Percentiles rank a stretch among this genome's conserved stretches.
phyloP scores from a whole-genome alignment of 1,140 invertebrate genomes.

The Nebria ingens region DNA sequence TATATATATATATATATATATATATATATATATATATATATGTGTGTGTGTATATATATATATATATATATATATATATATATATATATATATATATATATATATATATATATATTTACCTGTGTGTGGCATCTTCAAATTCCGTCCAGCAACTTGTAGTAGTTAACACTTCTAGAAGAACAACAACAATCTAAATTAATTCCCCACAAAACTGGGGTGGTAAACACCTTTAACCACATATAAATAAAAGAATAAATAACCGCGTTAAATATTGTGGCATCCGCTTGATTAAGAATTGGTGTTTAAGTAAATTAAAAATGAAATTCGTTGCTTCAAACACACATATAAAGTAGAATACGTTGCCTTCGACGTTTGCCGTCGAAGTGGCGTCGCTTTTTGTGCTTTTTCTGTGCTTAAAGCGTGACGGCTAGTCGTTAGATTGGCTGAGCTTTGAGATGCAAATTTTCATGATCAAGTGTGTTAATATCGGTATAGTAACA shows the following conservation, averaged over 20 bases:
- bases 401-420: conserved; percentile 6
- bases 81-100: not conserved
- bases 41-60: not conserved
- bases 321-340: no score
- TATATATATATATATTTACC: not conserved
- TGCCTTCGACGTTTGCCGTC: not conserved
- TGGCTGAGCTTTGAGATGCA: conserved; percentile 16
- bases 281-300: no score
- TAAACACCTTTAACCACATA: no score
- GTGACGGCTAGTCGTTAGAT: conserved; percentile 16
- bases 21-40: not conserved
- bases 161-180: no score
- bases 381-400: not conserved
- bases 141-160: not conserved
- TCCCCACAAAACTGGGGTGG: not conserved
- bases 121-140: not conserved
- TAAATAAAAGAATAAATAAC: no score
- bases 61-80: not conserved
- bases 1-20: not conserved
- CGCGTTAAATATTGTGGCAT: no score
- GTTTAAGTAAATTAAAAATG: no score
- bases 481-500: no score
- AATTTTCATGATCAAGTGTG: conserved; percentile 13
- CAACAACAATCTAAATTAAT: no score
- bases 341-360: not conserved